These are phyloP conservation scores for Paratrypauchen microcephalus DNA, from an alignment of 2,797 vertebrate genomes.

Conservation along the genomic window DNA sequence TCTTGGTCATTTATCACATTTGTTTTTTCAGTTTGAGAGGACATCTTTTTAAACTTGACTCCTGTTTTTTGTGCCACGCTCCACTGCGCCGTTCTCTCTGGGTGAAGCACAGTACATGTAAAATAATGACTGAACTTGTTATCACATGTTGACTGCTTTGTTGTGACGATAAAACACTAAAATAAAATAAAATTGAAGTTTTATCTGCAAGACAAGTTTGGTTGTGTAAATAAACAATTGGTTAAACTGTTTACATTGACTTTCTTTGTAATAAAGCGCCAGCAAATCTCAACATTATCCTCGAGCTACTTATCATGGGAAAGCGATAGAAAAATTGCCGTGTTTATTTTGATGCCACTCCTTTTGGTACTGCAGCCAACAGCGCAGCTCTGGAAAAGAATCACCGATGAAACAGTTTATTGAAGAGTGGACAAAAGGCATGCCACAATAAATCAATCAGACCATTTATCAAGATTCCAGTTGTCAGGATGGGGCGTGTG, in stretches of 20 bases:
- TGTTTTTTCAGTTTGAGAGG: constrained; percentile 60
- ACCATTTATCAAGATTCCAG: background rate
- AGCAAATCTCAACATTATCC: background rate
- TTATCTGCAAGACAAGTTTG: too few relatives aligned
- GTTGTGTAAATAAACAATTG: too few relatives aligned
- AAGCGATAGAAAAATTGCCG: background rate
- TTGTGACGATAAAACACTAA: background rate
- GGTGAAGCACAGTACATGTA: constrained; percentile 27
- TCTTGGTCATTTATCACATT: constrained; percentile 61
- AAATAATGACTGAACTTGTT: constrained; percentile 19
- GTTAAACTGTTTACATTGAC: background rate
- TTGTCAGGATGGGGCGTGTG: background rate
- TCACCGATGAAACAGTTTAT: background rate
- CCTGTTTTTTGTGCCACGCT: constrained; percentile 32
- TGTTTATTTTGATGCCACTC: background rate
- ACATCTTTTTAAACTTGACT: constrained; percentile 52
- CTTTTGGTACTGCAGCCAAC: background rate
- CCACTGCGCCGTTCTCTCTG: constrained; percentile 37
- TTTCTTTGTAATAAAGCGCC: background rate
- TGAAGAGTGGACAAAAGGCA: background rate
- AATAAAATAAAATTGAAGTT: too few relatives aligned
- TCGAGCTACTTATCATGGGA: background rate
- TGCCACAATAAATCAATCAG: background rate
- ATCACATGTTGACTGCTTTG: constrained; percentile 26
- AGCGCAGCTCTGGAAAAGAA: background rate